Evolutionary conservation across 2,797 vertebrate genomes (phyloP).

Genomic region (Nasua narica): DNA sequence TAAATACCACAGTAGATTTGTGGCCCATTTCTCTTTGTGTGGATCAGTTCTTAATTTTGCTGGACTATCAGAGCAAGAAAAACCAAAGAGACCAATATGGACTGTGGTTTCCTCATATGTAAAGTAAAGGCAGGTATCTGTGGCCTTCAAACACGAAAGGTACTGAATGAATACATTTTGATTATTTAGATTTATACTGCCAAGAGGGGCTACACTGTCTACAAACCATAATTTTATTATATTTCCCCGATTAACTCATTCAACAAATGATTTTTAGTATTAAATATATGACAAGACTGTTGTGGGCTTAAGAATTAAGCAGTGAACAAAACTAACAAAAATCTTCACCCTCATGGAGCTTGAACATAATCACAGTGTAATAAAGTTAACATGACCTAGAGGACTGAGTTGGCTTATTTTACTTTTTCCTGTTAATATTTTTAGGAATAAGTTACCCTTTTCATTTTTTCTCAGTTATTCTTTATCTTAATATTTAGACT

Average conservation of each 20-base stretch:
- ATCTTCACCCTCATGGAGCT: neutral
- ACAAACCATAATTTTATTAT: neutral
- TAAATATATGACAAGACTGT: neutral
- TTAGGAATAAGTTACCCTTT: neutral
- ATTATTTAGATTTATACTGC: neutral
- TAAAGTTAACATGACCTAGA: neutral
- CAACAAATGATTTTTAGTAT: neutral
- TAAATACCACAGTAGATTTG: neutral
- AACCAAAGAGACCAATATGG: neutral
- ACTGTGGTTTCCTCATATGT: neutral
- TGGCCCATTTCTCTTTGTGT: neutral
- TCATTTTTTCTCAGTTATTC: neutral
- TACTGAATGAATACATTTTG: neutral
- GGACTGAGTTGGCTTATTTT: neutral
- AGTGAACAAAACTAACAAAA: neutral
- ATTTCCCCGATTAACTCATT: neutral
- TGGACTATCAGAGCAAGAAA: neutral
- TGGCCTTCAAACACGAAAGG: neutral
- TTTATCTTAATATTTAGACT: neutral
- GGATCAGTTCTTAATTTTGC: neutral
- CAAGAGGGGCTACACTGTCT: neutral
- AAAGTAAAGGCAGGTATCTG: neutral
- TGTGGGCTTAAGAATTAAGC: neutral
- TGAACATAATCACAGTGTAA: neutral
- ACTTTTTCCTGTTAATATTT: neutral